Percentiles rank a stretch among this genome's conserved stretches.
phyloP scores from a whole-genome alignment of 2,113 vertebrate species.

The Acrocephalus kingi region DNA sequence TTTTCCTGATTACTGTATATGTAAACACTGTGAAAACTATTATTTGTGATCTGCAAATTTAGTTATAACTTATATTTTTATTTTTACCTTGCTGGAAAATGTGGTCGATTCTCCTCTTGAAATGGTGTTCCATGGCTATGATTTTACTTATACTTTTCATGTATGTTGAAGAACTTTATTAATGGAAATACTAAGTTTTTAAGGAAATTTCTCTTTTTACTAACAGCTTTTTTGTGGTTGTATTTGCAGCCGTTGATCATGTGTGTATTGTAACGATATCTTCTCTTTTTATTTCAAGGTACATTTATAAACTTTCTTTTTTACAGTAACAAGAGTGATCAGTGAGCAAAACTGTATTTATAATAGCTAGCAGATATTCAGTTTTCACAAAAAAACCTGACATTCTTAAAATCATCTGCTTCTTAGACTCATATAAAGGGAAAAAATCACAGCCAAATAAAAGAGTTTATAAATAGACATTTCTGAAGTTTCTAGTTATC shows the following conservation, averaged over 20 bases:
- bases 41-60: background rate
- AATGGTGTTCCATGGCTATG: background rate
- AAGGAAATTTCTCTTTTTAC: background rate
- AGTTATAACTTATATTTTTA: background rate
- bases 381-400: background rate
- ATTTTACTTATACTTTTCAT: background rate
- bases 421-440: background rate
- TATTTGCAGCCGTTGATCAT: background rate
- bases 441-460: slow-evolving; percentile 15
- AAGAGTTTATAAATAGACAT: background rate
- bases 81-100: background rate
- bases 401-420: background rate
- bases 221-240: background rate
- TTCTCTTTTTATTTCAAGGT: background rate
- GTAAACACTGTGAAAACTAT: background rate
- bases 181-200: background rate
- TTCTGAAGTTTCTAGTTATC: background rate
- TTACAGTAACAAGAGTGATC: background rate
- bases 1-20: background rate
- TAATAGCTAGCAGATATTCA: background rate
- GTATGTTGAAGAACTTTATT: background rate
- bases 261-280: background rate
- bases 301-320: background rate
- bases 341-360: background rate
- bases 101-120: background rate